Conservation (phyloP, 2,888 invertebrate species). For the Melieria omissa region DNA sequence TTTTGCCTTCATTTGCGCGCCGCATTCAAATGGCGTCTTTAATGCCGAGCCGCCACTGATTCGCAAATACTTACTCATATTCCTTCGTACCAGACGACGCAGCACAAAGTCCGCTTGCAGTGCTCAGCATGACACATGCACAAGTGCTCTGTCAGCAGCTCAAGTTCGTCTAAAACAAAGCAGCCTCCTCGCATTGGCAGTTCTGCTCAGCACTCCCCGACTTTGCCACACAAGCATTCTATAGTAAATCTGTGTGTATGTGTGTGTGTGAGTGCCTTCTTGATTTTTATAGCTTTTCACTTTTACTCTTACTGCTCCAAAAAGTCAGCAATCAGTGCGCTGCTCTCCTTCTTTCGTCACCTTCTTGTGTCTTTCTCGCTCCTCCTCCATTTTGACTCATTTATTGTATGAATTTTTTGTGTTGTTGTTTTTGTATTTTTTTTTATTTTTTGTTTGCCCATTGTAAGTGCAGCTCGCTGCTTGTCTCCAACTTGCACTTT, state of each 20-base stretch:
- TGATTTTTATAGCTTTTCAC: constrained; percentile 13
- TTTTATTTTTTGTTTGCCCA: background rate
- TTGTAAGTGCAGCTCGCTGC: background rate
- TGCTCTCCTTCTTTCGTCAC: background rate
- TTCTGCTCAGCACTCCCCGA: background rate
- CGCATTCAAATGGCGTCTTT: too few relatives aligned
- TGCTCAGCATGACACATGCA: constrained; percentile 59
- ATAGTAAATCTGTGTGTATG: too few relatives aligned
- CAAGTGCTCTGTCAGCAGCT: constrained; percentile 50
- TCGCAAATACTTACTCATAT: too few relatives aligned
- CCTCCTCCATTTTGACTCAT: background rate
- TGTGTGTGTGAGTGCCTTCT: background rate
- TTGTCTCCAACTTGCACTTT: constrained; percentile 36
- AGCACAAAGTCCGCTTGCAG: too few relatives aligned
- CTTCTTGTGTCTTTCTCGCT: background rate
- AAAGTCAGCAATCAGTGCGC: background rate
- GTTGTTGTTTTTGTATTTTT: background rate
- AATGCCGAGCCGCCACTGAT: too few relatives aligned
- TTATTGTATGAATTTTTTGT: background rate
- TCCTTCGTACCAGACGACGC: too few relatives aligned
- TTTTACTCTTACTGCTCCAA: constrained; percentile 15
- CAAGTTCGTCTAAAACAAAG: constrained; percentile 10
- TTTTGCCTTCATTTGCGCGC: too few relatives aligned
- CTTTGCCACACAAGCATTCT: background rate
- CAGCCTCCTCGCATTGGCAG: background rate